Conservation (phyloP, 2,888 invertebrate genomes). For the Hydroisotoma schaefferi region DNA sequence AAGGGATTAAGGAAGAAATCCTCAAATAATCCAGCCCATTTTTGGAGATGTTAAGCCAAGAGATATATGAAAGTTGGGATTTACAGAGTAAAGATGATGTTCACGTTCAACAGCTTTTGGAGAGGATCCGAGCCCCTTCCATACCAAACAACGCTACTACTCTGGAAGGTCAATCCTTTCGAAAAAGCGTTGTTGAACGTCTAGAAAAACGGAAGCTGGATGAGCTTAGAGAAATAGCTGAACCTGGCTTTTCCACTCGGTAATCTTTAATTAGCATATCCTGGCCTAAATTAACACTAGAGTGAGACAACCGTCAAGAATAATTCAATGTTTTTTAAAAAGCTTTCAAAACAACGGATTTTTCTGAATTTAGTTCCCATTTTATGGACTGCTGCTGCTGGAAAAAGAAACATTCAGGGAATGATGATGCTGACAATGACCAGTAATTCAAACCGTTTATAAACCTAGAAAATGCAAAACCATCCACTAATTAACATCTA, state of each 20-base stretch:
- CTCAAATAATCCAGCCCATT: no score
- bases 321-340: not conserved
- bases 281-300: no score
- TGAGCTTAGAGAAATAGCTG: not conserved
- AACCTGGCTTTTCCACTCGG: not conserved
- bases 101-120: constrained; percentile 20
- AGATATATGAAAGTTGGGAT: constrained; percentile 29
- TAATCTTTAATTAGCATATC: not conserved
- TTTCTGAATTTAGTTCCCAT: no score
- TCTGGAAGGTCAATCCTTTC: not conserved
- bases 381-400: not conserved
- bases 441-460: not conserved
- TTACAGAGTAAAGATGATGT: constrained; percentile 1
- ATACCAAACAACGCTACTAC: not conserved
- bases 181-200: not conserved
- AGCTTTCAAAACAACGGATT: constrained; percentile 8
- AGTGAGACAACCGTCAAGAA: not conserved
- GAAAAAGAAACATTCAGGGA: not conserved
- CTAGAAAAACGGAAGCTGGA: not conserved
- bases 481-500: no score
- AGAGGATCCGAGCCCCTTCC: not conserved
- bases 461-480: no score
- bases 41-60: constrained; percentile 19
- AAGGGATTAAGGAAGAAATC: no score
- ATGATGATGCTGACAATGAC: not conserved